A percentile compares a stretch with the other conserved stretches of the same genome.
phyloP scores from a whole-genome alignment of 2,888 invertebrate genomes.

The Melinopterus prodromus region DNA sequence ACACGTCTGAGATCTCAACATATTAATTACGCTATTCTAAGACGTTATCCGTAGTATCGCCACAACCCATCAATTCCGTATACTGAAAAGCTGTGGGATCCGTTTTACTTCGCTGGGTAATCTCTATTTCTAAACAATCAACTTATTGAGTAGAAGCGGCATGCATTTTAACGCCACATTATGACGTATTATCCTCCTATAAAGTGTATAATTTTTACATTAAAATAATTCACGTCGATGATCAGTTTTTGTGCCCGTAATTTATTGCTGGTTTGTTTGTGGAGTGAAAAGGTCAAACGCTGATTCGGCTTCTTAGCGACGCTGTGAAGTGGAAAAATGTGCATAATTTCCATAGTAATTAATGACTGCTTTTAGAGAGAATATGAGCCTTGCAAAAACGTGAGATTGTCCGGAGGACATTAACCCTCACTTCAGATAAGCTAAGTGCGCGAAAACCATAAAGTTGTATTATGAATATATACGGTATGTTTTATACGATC shows the following conservation, averaged over 20 bases:
- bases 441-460: conserved; percentile 4
- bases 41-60: background rate
- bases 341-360: conserved; percentile 13
- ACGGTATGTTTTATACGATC: background rate
- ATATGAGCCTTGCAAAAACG: conserved; percentile 21
- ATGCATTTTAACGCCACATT: background rate
- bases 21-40: background rate
- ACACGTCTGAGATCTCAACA: background rate
- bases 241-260: background rate
- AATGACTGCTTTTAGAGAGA: conserved; percentile 22
- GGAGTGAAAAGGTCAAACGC: background rate
- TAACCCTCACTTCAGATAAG: conserved; percentile 12
- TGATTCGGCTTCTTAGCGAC: background rate
- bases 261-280: background rate
- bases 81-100: background rate
- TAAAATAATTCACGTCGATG: background rate
- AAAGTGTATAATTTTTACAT: background rate
- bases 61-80: background rate
- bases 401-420: conserved; percentile 21
- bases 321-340: background rate
- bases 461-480: background rate
- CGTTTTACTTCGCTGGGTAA: background rate
- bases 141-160: background rate
- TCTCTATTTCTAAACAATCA: background rate
- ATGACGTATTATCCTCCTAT: background rate